Base-by-base conservation (phyloP, 1,140 invertebrate species). In the Polyergus mexicanus region DNA sequence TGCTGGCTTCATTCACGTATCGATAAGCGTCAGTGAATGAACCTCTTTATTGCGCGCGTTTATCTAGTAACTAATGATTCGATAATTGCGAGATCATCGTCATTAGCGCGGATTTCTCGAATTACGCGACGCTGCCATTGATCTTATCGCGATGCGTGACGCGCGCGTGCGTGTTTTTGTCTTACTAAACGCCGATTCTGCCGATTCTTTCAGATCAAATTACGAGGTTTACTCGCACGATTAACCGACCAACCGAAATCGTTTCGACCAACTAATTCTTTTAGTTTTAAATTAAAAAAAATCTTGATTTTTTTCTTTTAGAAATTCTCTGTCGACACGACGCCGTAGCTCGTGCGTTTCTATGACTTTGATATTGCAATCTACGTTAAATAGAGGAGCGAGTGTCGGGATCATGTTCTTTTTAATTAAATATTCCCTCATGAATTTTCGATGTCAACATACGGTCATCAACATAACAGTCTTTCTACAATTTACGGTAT, bases 391-490 rank as follows among this genome's bases (percentile, higher is more conserved):
- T 41, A 35, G 22, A 41, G 47, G 47, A 16, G 62, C 76, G 47
- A 60, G 66, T 72, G 66, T 81, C 65, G 54, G 54, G 54, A 72
- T 83, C 78, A 35, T 38, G 68, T 19, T 19, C 19, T 35, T 83
- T 13, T 51, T 54, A 83, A 83, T 83, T 83, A 83, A 83, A 83
- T 72, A 60, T 83, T 60, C n/a, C 13, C 51, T 83, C 56, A 44
- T 74, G 54, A 83, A 83, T 83, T 72, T 83, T 83, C 38, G 38
- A 83, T 47, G 54, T 60, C 54, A n/a, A 72, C 68, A 25, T 44
- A 38, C 35, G 66, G 51, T 81, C 78, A 54, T n/a, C n/a, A n/a
- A n/a, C n/a, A 81, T 81, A 81, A 72, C 66, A 41, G 65, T 71
- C 63, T 54, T 25, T 25, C 54, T 22, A 69, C 65, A 80, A 58